Percentiles rank a stretch among this genome's conserved stretches.
These are phyloP conservation scores for Nephrotoma guestfalica DNA, from an alignment of 2,888 invertebrate genomes.

Conservation along the genomic window DNA sequence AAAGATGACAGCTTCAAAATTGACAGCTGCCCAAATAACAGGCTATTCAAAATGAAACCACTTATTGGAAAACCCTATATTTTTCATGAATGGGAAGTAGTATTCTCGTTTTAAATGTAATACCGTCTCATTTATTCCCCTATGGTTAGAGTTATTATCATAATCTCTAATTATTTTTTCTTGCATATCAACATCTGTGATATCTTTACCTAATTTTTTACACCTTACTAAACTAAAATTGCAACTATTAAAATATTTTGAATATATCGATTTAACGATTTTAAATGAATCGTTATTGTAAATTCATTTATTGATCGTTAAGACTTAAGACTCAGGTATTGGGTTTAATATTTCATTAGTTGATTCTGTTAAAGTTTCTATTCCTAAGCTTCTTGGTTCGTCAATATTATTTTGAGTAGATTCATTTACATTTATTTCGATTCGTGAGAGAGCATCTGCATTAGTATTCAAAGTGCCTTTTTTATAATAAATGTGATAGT, in stretches of 20 bases:
- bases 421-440: conserved; percentile 5
- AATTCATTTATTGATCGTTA: conserved; percentile 16
- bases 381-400: not conserved
- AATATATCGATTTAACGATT: too few species aligned
- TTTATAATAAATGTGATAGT: too few species aligned
- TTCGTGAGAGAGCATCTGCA: not conserved
- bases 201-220: conserved; percentile 9
- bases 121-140: conserved; percentile 13
- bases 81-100: not conserved
- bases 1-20: too few species aligned
- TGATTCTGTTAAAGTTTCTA: too few species aligned
- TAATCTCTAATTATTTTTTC: conserved; percentile 13
- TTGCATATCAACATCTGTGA: conserved; percentile 12
- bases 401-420: not conserved
- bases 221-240: not conserved
- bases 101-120: conserved; percentile 10
- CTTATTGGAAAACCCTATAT: too few species aligned
- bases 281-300: too few species aligned
- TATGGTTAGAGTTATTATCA: conserved; percentile 12
- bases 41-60: too few species aligned
- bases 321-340: conserved; percentile 15
- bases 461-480: too few species aligned
- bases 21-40: too few species aligned
- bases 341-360: conserved; percentile 6
- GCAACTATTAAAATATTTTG: too few species aligned